phyloP scores from a whole-genome alignment of 2,888 invertebrate species.

The Drosophila emarginata region DNA sequence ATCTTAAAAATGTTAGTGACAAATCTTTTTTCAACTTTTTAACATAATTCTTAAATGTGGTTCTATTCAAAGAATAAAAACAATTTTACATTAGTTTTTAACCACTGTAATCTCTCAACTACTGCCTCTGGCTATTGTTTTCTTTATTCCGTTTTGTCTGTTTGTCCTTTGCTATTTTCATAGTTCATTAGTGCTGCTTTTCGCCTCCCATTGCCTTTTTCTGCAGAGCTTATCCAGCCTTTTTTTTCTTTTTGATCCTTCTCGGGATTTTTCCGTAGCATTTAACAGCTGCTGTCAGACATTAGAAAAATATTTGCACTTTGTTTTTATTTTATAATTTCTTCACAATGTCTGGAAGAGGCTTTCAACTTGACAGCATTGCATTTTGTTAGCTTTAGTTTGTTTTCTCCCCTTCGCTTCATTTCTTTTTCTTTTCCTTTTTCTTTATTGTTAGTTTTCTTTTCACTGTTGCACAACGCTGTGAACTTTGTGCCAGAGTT shows the following conservation, averaged over 20 bases:
- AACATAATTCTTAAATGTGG: too few relatives aligned
- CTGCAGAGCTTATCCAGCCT: slow-evolving; percentile 16
- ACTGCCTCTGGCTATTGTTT: slow-evolving; percentile 10
- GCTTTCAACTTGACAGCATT: slow-evolving; percentile 44
- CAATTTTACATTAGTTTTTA: not conserved
- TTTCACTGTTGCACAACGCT: slow-evolving; percentile 12
- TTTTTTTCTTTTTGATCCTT: slow-evolving; percentile 1
- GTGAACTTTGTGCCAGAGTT: slow-evolving; percentile 24
- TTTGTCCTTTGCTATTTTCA: slow-evolving; percentile 52
- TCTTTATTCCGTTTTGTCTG: slow-evolving; percentile 30
- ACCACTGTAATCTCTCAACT: slow-evolving; percentile 23
- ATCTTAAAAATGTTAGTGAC: too few relatives aligned
- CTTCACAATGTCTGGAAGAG: slow-evolving; percentile 42
- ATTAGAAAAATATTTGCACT: slow-evolving; percentile 69
- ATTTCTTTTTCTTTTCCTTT: not conserved
- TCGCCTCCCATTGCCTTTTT: not conserved
- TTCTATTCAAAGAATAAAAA: not conserved
- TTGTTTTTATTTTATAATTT: slow-evolving; percentile 53
- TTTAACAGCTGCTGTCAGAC: slow-evolving; percentile 60
- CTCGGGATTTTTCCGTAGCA: slow-evolving; percentile 22
- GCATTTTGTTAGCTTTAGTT: slow-evolving; percentile 24
- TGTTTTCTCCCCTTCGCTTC: not conserved
- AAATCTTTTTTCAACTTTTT: too few relatives aligned
- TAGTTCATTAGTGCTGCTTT: slow-evolving; percentile 60
- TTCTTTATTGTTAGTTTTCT: slow-evolving; percentile 9